Evolutionary conservation across 92 coral and sea anemone species (phyloP).

Genomic region (Epizoanthus fatuus): DNA sequence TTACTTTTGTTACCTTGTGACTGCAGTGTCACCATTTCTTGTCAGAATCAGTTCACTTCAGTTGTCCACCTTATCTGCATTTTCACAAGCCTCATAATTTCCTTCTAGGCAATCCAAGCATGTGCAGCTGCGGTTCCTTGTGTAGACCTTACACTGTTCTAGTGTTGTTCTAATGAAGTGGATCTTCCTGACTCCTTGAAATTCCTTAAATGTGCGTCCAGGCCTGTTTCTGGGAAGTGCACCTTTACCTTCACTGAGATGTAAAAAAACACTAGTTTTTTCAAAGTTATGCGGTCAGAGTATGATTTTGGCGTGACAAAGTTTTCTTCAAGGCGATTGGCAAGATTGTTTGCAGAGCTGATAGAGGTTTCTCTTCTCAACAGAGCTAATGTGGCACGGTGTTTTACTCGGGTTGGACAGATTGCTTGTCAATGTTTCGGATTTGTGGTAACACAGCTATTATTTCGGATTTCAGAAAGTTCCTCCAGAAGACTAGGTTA

Average conservation of each 20-base stretch:
- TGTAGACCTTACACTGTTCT: background rate
- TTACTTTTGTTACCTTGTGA: slow-evolving; percentile 11
- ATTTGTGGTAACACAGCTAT: no score
- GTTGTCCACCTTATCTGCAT: slow-evolving; percentile 27
- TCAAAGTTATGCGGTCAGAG: background rate
- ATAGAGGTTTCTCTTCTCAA: background rate
- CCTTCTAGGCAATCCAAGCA: background rate
- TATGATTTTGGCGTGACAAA: background rate
- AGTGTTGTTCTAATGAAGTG: slow-evolving; percentile 1
- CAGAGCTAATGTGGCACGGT: background rate
- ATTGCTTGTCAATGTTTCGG: no score
- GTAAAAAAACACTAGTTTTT: background rate
- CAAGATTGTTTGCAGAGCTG: background rate
- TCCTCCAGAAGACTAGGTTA: no score
- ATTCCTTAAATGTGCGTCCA: background rate
- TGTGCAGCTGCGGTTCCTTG: background rate
- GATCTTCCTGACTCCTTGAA: background rate
- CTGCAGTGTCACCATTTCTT: slow-evolving; percentile 10
- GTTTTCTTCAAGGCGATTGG: background rate
- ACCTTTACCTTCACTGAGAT: background rate
- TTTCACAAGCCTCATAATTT: background rate
- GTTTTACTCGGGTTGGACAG: background rate
- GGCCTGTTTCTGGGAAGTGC: background rate
- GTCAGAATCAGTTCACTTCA: slow-evolving; percentile 1
- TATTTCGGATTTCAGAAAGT: no score